These are phyloP conservation scores for Rhynchomys soricoides DNA, from an alignment of 2,113 vertebrate genomes.

Conservation along the genomic window DNA sequence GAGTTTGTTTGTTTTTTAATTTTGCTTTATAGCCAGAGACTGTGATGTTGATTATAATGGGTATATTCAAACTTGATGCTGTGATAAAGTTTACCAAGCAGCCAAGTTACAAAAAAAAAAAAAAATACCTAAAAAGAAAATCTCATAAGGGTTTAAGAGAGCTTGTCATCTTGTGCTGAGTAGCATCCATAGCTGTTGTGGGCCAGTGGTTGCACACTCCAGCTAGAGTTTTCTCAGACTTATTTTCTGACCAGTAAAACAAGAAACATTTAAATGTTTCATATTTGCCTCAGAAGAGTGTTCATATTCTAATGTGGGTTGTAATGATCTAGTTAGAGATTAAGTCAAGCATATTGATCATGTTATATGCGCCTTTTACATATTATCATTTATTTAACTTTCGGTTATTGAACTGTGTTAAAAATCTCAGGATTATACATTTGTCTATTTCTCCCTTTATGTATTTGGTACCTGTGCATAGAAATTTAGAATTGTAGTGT, in stretches of 20 bases:
- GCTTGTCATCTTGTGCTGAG: not conserved
- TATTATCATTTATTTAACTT: not conserved
- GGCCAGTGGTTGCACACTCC: not conserved
- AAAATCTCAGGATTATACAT: not conserved
- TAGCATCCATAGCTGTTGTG: not conserved
- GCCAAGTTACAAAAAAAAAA: not conserved
- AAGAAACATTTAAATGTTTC: constrained; percentile 19
- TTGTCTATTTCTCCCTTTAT: not conserved
- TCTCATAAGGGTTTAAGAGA: not conserved
- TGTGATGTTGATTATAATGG: not conserved
- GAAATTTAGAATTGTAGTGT: not conserved
- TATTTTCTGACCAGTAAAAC: not conserved
- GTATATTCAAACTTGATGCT: not conserved
- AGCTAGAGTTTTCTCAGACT: constrained; percentile 20
- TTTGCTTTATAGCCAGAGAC: not conserved
- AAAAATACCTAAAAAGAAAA: not conserved
- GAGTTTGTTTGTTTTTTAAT: not conserved
- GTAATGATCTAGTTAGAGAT: not conserved
- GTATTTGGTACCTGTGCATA: not conserved
- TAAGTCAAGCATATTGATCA: not conserved
- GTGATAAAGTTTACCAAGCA: not conserved
- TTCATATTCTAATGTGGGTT: not conserved
- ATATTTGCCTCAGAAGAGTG: not conserved
- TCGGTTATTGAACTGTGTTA: constrained; percentile 34
- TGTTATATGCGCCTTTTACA: not conserved